These are phyloP conservation scores for Leptopterna dolabrata DNA, from an alignment of 2,888 invertebrate species.

Conservation along the genomic window DNA sequence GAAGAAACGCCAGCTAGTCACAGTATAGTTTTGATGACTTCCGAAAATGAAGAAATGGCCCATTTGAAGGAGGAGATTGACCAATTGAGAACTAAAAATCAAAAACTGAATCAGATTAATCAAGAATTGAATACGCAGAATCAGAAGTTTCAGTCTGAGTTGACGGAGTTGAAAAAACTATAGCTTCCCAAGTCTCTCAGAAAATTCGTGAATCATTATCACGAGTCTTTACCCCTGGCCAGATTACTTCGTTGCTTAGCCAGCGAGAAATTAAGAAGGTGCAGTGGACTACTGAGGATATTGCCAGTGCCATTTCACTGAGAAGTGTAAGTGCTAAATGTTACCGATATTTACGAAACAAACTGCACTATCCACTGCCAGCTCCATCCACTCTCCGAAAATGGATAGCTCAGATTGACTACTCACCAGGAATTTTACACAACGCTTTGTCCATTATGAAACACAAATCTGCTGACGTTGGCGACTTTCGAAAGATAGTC, in stretches of 20 bases:
- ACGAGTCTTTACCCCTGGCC: background rate
- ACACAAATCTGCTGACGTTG: background rate
- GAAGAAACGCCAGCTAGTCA: no score
- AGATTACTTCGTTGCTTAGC: background rate
- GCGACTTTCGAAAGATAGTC: background rate
- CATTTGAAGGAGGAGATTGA: no score
- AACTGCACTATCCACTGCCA: background rate
- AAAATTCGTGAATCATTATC: background rate
- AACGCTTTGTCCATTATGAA: background rate
- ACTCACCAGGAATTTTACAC: background rate
- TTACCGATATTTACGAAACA: background rate
- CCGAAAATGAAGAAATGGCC: no score
- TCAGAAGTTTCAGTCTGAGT: background rate
- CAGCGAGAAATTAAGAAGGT: no score
- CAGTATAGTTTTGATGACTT: no score
- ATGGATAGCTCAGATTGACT: background rate
- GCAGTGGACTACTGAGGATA: background rate
- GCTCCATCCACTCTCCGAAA: background rate
- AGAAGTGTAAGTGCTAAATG: background rate
- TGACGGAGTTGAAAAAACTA: background rate
- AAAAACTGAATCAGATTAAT: background rate
- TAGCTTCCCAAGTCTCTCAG: background rate
- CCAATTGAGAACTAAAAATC: background rate
- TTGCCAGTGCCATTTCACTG: background rate
- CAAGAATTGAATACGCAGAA: background rate